Evolutionary conservation across 2,113 vertebrate species (phyloP).

Genomic region (Pterocles orientalis): DNA sequence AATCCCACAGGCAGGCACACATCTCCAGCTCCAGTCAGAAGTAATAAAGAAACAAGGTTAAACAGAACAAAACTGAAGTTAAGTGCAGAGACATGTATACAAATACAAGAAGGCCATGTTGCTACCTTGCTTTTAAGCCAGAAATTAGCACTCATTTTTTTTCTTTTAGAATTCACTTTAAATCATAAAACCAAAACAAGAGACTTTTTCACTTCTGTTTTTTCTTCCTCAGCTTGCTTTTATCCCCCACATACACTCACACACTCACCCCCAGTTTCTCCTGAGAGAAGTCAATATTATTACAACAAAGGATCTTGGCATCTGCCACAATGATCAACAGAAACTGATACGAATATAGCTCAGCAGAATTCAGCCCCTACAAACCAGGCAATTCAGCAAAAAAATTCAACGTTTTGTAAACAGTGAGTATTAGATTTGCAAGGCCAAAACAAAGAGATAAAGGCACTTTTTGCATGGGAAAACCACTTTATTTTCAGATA

Average conservation of each 20-base stretch:
- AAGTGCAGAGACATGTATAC: rapidly evolving
- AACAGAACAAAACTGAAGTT: neutral
- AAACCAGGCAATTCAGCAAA: neutral
- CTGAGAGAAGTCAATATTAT: neutral
- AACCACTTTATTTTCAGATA: neutral
- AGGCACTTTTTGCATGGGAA: too few species aligned
- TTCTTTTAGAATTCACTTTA: neutral
- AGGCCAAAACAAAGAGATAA: neutral
- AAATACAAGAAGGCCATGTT: neutral
- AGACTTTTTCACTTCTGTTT: neutral
- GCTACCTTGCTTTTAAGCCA: neutral
- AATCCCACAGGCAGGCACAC: too few species aligned
- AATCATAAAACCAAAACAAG: neutral
- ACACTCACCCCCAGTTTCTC: neutral
- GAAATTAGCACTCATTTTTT: neutral
- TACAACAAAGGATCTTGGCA: neutral
- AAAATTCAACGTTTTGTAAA: neutral
- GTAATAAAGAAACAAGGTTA: neutral
- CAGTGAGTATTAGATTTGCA: neutral
- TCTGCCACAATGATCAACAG: neutral
- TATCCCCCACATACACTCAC: too few species aligned
- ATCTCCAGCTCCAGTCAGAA: neutral
- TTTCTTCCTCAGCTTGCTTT: neutral
- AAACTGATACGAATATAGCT: neutral
- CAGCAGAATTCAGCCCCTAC: neutral